Evolutionary conservation across 2,113 vertebrate species (phyloP), one percentile per base, ranked within the genome.

Genomic region (Hipposideros armiger): DNA sequence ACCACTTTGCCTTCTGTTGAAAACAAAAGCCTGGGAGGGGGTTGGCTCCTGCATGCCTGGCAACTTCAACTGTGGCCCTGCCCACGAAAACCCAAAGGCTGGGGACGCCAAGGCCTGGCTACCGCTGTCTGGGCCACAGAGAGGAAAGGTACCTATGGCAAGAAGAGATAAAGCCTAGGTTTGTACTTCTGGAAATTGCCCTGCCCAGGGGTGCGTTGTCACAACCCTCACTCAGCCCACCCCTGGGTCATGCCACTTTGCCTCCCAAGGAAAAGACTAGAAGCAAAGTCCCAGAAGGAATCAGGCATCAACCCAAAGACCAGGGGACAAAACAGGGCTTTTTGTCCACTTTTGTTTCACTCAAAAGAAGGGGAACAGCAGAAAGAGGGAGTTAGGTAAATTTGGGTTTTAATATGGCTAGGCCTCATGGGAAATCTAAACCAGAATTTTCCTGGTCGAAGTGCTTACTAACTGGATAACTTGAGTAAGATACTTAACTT

Each of bases 21-120:
- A 96, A 96, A 97, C 97, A 97, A 97, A 97, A 95, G 92, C 92
- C 66, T 67, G n/a, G 56, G 90, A 86, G 45, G 83, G 92, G 80
- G 82, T 66, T 93, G 69, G 73, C 82, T 95, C 69, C 64, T 67
- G 45, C 77, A 83, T 78, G 56, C 93, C 95, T 94, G 82, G 81
- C 32, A 72, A 86, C 91, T 93, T 90, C 81, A 91, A 86, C 52
- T 0, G 14, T 40, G 64, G 70, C 87, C 78, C 69, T 80, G 90
- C 77, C 67, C 58, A 91, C 40, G 7, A 72, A 85, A 87, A 78
- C 77, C 67, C 26, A 15, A 45, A 91, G 93, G 77, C 91, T 91
- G 91, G 66, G 30, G 95, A 85, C n/a, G 11, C 15, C 3, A 50
- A 45, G 62, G n/a, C 56, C 73, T 91, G 73, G 40, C 82, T 93